A percentile compares a stretch with the other conserved stretches of the same genome.
phyloP scores from a whole-genome alignment of 2,113 vertebrate species.

The Menura novaehollandiae region DNA sequence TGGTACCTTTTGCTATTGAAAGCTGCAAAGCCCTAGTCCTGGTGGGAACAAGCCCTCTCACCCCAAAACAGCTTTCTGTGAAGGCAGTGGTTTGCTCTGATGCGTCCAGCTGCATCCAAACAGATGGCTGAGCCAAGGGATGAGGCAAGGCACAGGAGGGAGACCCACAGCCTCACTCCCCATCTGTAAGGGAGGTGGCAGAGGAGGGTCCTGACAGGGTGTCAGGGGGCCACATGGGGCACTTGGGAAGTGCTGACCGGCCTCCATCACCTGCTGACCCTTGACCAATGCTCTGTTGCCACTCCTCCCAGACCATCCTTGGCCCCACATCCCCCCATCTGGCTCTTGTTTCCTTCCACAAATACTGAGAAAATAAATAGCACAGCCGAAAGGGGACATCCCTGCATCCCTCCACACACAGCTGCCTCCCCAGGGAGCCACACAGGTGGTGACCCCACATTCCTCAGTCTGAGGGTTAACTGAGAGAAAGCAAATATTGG shows the following conservation, averaged over 20 bases:
- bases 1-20: neutral
- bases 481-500: slow-evolving; percentile 58
- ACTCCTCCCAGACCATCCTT: neutral
- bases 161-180: neutral
- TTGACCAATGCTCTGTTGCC: accelerated
- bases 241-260: neutral
- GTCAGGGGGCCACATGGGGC: accelerated
- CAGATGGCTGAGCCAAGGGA: neutral
- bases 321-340: neutral
- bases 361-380: slow-evolving; percentile 49
- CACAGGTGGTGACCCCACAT: slow-evolving; percentile 60
- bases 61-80: neutral
- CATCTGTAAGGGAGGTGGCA: neutral
- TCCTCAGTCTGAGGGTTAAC: slow-evolving; percentile 43
- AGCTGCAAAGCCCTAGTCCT: neutral
- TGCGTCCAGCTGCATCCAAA: neutral
- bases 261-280: neutral
- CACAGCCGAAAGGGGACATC: neutral
- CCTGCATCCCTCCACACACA: neutral
- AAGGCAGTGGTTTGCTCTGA: neutral
- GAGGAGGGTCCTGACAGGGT: neutral
- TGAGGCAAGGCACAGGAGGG: neutral
- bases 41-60: neutral
- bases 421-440: neutral
- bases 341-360: slow-evolving; percentile 45